Evolutionary conservation across 2,797 vertebrate species (phyloP), one percentile per base, ranked within the genome.

Genomic region (Anisognathus igniventris): DNA sequence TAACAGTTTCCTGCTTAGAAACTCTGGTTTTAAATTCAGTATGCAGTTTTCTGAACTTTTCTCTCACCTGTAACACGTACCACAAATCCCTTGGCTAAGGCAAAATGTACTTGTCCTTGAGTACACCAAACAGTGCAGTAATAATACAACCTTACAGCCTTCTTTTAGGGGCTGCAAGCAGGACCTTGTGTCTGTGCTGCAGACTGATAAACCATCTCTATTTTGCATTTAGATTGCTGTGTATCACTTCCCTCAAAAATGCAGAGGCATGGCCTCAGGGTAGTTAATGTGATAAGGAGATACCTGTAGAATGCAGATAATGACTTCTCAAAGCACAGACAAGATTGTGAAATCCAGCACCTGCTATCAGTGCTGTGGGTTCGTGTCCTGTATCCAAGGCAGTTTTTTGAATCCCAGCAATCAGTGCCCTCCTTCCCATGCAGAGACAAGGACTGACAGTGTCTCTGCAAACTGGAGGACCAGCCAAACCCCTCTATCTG

Each of bases 311-410:
- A 89, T 85, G 84, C 78, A 80, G 61, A 80, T 3, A 79, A 67
- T 7, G 44, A 67, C 65, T 84, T 73, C 71, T 45, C 51, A 91
- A 88, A 67, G 37, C 78, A 79, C 64, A 82, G 89, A 45, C 8
- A 16, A 27, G 45, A 44, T 27, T 11, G n/a, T 64, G 87, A 96
- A 95, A 94, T 48, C 81, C 75, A 86, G 58, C 25, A 88, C 31
- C 61, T 73, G 81, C 53, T 73, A 7, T 2, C 53, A 87, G 67
- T 0, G 1, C 54, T 15, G 53, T 0, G 0, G 54, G 44, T 6
- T 75, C 40, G 51, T 67, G 47, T 47, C 66, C 33, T 27, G 31
- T 22, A 40, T 67, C 18, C 62, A 23, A n/a, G 48, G 48, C 44
- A 94, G 66, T 66, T 94, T 94, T 86, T 4, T 8, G 74, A 92